A percentile compares a stretch with the other conserved stretches of the same genome.
phyloP scores from a whole-genome alignment of 2,888 invertebrate genomes.

The Helobdella robusta region DNA sequence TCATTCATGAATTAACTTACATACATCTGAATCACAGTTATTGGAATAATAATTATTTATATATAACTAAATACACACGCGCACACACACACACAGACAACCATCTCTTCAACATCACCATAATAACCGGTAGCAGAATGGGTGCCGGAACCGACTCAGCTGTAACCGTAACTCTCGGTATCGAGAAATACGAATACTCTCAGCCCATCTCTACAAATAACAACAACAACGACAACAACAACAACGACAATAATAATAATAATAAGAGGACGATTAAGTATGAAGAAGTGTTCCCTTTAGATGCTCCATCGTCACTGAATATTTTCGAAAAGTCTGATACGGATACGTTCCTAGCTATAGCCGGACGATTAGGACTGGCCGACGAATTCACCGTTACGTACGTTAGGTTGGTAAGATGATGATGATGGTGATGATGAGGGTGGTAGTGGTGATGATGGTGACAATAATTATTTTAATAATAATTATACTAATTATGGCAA shows the following conservation, averaged over 20 bases:
- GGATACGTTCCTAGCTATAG: no score
- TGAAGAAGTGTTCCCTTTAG: conserved; percentile 68
- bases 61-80: not conserved
- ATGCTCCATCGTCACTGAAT: conserved; percentile 75
- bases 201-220: conserved; percentile 91
- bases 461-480: no score
- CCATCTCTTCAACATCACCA: not conserved
- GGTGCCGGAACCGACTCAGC: no score
- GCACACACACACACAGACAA: not conserved
- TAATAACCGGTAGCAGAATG: conserved; percentile 56
- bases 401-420: no score
- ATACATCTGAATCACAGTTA: not conserved
- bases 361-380: no score
- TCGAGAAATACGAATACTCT: conserved; percentile 80
- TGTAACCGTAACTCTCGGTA: no score
- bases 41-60: not conserved
- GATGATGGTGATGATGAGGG: no score
- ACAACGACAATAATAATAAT: conserved; percentile 66
- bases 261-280: no score
- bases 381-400: no score
- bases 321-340: no score
- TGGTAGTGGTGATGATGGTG: no score
- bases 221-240: conserved; percentile 81
- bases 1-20: not conserved
- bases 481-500: no score